phyloP scores from a whole-genome alignment of 2,797 vertebrate genomes.

The Sitta carolinensis region DNA sequence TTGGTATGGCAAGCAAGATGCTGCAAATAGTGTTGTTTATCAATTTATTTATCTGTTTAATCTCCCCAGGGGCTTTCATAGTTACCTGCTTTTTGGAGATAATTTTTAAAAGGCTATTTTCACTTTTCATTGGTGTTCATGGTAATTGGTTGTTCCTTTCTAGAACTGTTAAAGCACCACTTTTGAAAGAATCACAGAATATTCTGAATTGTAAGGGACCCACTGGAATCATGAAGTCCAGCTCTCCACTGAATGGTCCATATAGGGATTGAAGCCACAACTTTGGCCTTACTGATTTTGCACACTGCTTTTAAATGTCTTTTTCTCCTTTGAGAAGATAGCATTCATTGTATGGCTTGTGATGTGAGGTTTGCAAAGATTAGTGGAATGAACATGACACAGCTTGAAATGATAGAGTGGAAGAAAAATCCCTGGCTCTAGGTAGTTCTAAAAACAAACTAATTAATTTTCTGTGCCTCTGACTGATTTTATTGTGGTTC shows the following conservation, averaged over 20 bases:
- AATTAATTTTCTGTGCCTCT: background rate
- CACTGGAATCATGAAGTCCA: background rate
- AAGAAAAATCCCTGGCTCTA: background rate
- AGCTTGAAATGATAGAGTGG: background rate
- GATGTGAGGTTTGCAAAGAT: background rate
- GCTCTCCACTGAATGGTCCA: background rate
- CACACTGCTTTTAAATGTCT: background rate
- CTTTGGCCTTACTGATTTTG: background rate
- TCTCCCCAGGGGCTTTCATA: background rate
- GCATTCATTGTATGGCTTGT: background rate
- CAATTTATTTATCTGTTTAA: background rate
- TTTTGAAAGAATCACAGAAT: background rate
- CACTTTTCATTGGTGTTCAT: background rate
- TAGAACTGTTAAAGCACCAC: background rate
- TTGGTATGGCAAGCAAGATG: background rate
- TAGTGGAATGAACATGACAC: background rate
- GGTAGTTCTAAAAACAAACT: background rate
- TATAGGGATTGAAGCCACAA: background rate
- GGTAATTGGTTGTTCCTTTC: background rate
- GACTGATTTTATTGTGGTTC: background rate
- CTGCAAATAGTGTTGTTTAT: background rate
- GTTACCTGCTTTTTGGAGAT: background rate
- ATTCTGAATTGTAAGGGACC: background rate
- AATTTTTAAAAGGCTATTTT: background rate
- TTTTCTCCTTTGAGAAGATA: background rate